Evolutionary conservation across 2,888 invertebrate genomes (phyloP).

Genomic region (Octonoba sinensis): DNA sequence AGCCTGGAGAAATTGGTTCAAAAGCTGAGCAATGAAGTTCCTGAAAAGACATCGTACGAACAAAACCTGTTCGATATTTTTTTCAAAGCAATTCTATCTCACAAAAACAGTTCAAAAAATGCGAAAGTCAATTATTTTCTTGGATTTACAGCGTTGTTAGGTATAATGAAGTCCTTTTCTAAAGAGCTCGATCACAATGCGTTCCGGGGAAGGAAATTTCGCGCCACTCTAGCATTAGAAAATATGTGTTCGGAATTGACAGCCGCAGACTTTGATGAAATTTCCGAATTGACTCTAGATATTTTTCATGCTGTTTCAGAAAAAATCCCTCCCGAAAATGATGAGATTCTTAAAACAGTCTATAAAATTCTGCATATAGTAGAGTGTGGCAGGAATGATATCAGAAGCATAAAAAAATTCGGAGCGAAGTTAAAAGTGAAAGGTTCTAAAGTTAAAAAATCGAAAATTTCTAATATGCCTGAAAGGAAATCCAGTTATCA

Average conservation of each 20-base stretch:
- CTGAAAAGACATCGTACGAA: background rate
- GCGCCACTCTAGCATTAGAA: background rate
- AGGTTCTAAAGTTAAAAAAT: background rate
- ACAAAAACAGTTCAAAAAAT: slow-evolving; percentile 3
- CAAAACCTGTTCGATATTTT: background rate
- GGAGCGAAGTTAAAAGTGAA: slow-evolving; percentile 10
- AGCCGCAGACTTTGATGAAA: background rate
- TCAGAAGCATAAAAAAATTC: slow-evolving; percentile 6
- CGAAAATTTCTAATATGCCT: background rate
- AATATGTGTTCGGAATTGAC: background rate
- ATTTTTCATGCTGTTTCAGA: background rate
- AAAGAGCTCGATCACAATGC: background rate
- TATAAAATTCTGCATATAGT: slow-evolving; percentile 3
- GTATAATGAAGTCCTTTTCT: background rate
- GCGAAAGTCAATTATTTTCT: background rate
- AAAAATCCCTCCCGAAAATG: background rate
- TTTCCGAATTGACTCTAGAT: background rate
- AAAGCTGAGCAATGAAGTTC: background rate
- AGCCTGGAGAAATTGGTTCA: background rate
- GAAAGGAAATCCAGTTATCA: background rate
- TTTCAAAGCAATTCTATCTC: background rate
- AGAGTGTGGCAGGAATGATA: slow-evolving; percentile 5
- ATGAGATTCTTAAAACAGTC: background rate
- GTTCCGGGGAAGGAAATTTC: background rate
- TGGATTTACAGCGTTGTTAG: background rate